Base-by-base conservation (phyloP, 2,113 vertebrate genomes). In the Pelmatolapia mariae region DNA sequence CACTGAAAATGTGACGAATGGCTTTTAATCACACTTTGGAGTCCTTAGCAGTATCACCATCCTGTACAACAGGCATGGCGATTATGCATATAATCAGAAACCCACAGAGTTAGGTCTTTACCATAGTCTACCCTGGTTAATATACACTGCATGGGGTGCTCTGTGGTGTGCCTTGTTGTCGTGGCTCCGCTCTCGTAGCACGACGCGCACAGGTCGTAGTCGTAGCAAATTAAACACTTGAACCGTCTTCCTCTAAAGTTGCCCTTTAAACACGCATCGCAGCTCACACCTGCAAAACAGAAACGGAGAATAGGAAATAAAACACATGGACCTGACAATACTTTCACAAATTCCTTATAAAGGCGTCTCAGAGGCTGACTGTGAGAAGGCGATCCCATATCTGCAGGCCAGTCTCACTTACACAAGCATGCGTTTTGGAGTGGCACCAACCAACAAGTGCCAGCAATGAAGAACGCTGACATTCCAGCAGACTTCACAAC, bases 61-160 rank as follows among this genome's bases (percentile, higher is more conserved):
- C 43, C 43, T 4, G 43, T 19, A 47, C 43, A 78, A 50, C 43
- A 50, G 38, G 13, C 40, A 73, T 36, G 53, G 47, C 40, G 7
- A 9, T n/a, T 79, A 80, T 50, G 50, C 50, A 31, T 59, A 2
- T 71, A 56, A 68, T 54, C 54, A 76, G 11, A 80, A 22, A 82
- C 26, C 13, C 18, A 43, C 38, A 43, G 16, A 40, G 56, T 7
- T 5, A 16, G 26, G 81, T 71, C 93, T 98, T 97, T 97, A 99
- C 98, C 99, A 94, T 99, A 99, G 96, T 99, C 98, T 98, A 99
- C 98, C 96, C 98, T 98, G 94, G 99, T 99, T 97, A 99, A 96
- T 98, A 99, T 99, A 97, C 99, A 99, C 98, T 99, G 99, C 99
- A 99, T 99, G 90, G 98, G 98, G 95, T 99, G 99, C 95, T 99